Percentiles rank a stretch among this genome's conserved stretches.
These are phyloP conservation scores for Dendrocincla fuliginosa DNA, from an alignment of 2,797 vertebrate species.

Conservation along the genomic window DNA sequence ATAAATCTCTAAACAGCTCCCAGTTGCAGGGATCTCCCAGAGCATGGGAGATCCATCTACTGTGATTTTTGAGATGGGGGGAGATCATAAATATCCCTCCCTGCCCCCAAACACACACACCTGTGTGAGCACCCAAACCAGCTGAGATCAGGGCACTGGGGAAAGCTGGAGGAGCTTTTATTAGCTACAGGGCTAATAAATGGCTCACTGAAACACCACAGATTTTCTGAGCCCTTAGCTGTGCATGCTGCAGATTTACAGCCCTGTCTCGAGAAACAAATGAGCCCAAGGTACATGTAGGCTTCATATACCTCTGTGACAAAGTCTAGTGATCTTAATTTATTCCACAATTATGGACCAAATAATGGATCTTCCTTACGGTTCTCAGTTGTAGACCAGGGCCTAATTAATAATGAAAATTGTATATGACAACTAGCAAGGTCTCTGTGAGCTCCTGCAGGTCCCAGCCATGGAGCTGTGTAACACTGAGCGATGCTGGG, in stretches of 20 bases:
- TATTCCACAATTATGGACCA: background rate
- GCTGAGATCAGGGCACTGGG: background rate
- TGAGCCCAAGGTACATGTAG: background rate
- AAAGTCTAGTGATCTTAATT: background rate
- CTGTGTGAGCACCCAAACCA: background rate
- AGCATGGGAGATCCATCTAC: background rate
- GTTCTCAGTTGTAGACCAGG: background rate
- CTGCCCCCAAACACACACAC: rapidly evolving
- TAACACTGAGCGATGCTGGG: background rate
- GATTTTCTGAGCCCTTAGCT: background rate
- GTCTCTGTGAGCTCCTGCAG: background rate
- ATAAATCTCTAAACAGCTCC: background rate
- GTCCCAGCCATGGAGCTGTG: background rate
- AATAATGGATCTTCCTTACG: background rate
- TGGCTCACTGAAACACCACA: background rate
- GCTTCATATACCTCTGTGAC: background rate
- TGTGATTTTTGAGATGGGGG: background rate
- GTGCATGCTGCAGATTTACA: background rate
- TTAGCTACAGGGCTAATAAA: background rate
- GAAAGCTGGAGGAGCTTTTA: background rate
- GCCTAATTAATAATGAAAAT: background rate
- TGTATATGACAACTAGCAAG: background rate
- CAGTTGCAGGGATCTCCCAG: background rate
- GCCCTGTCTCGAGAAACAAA: background rate
- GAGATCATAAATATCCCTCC: background rate